A percentile compares a stretch with the other conserved stretches of the same genome.
Conservation (phyloP, 2,113 vertebrate genomes). For the Pelecanus crispus region DNA sequence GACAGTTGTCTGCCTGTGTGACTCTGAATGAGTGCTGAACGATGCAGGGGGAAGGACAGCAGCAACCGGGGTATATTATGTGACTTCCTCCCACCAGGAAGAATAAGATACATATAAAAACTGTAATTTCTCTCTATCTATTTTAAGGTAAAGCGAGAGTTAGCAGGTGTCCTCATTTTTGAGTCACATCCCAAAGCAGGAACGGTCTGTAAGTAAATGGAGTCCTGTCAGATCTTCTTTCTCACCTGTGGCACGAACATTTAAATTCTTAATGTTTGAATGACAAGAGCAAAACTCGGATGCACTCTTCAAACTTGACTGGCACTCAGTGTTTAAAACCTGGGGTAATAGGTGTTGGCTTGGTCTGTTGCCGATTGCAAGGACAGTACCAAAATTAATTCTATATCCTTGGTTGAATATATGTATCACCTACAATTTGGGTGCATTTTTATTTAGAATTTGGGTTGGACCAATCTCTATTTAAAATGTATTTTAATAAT, state of each 20-base stretch:
- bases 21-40: not conserved
- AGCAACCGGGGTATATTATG: not conserved
- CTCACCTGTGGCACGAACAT: not conserved
- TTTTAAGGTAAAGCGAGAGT: conserved; percentile 90
- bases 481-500: not conserved
- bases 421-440: not conserved
- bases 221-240: not conserved
- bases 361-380: not conserved
- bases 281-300: not conserved
- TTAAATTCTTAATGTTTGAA: not conserved
- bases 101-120: not conserved
- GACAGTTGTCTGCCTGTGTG: not conserved
- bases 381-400: not conserved
- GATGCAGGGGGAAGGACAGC: not conserved
- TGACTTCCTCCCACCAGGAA: not conserved
- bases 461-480: not conserved
- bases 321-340: not conserved
- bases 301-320: not conserved
- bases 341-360: not conserved
- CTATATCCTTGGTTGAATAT: not conserved
- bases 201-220: conserved; percentile 89
- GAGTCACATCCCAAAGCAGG: conserved; percentile 95
- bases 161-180: conserved; percentile 93
- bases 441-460: not conserved
- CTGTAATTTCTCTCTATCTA: not conserved